phyloP scores from a whole-genome alignment of 2,888 invertebrate genomes.

The Sarcophaga subvicina region DNA sequence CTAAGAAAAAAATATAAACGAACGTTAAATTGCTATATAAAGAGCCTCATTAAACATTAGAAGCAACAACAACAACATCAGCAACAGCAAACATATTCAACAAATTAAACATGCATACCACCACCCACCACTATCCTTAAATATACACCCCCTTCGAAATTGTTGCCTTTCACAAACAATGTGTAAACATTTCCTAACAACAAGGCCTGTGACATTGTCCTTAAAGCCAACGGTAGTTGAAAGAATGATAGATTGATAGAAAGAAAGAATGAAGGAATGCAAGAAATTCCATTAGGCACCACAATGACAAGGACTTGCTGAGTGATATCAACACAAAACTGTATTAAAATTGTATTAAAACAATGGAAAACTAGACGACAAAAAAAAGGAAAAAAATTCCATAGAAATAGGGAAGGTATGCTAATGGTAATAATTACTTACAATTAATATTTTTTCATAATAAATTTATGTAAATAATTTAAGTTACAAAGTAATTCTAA shows the following conservation, averaged over 20 bases:
- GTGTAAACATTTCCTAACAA: neutral
- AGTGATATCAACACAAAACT: neutral
- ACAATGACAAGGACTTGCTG: constrained; percentile 21
- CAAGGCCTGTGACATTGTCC: constrained; percentile 36
- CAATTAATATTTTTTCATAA: too few relatives aligned
- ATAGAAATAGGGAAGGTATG: neutral
- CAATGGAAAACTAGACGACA: too few relatives aligned
- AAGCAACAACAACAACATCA: constrained; percentile 18
- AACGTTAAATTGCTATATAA: too few relatives aligned
- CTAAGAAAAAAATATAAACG: too few relatives aligned
- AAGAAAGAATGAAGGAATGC: neutral
- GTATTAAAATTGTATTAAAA: too few relatives aligned
- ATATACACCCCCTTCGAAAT: neutral
- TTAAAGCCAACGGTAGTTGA: constrained; percentile 3
- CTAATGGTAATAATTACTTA: too few relatives aligned
- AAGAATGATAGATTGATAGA: neutral
- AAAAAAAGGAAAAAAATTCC: neutral
- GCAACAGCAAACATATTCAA: constrained; percentile 22
- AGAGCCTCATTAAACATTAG: neutral
- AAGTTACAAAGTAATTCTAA: too few relatives aligned
- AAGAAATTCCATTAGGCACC: neutral
- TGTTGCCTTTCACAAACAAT: neutral
- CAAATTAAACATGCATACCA: constrained; percentile 3
- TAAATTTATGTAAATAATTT: too few relatives aligned
- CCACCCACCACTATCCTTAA: neutral